A percentile compares a stretch with the other conserved stretches of the same genome.
Evolutionary conservation across 2,113 vertebrate genomes (phyloP).

Genomic region (Otocyon megalotis): DNA sequence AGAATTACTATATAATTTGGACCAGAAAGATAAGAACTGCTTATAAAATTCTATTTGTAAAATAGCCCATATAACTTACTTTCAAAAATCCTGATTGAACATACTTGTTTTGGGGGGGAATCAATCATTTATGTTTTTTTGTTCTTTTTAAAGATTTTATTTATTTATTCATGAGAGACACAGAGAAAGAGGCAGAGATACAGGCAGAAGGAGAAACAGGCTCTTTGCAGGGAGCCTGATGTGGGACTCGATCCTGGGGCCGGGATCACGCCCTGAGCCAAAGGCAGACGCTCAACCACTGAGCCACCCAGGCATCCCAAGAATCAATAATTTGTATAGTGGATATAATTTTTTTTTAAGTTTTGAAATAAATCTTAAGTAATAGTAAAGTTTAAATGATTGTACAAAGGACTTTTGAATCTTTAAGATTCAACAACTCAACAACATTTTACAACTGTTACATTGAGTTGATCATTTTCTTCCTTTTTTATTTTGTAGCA

Average conservation of each 20-base stretch:
- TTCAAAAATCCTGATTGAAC: background rate
- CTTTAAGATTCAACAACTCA: background rate
- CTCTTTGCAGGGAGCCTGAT: too few relatives aligned
- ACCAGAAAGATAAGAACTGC: background rate
- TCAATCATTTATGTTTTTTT: background rate
- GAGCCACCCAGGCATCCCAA: too few relatives aligned
- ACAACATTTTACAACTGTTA: background rate
- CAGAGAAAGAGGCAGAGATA: too few relatives aligned
- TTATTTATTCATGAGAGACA: too few relatives aligned
- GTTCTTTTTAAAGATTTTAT: too few relatives aligned
- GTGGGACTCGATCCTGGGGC: too few relatives aligned
- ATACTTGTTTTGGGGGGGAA: background rate
- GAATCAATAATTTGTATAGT: background rate
- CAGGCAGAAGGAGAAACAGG: too few relatives aligned
- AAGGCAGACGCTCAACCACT: too few relatives aligned
- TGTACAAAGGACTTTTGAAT: background rate
- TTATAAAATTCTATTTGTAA: background rate
- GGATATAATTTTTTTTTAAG: background rate
- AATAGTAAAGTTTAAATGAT: background rate
- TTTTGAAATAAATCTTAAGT: background rate
- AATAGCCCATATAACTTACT: background rate
- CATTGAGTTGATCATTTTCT: background rate
- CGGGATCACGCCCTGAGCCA: too few relatives aligned
- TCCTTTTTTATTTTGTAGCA: background rate
- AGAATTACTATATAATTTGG: background rate